A percentile compares a stretch with the other conserved stretches of the same genome.
Evolutionary conservation across 37 sponge, comb jelly and placozoan genomes (phyloP).

Genomic region (Chondrilla cf. caribensis): DNA sequence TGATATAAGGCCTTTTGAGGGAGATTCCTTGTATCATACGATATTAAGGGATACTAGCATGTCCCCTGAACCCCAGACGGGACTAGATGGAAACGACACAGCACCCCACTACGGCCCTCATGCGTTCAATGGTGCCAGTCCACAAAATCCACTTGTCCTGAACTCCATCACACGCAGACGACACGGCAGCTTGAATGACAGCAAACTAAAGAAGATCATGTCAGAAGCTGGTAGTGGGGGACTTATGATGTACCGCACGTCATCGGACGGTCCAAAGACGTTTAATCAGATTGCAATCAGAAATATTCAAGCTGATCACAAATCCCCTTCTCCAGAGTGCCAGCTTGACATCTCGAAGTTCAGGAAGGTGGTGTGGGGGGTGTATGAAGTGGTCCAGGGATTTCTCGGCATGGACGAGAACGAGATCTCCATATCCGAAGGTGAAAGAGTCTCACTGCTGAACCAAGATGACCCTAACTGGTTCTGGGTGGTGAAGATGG

Average conservation of each 20-base stretch:
- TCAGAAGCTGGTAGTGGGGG: background rate
- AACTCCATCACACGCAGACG: background rate
- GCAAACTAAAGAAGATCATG: background rate
- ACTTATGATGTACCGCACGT: slow-evolving; percentile 1
- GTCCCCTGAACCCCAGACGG: background rate
- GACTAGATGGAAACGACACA: background rate
- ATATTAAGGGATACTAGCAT: background rate
- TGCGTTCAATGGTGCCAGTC: background rate
- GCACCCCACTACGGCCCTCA: background rate
- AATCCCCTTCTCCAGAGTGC: background rate
- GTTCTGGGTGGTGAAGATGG: slow-evolving; percentile 72
- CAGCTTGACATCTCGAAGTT: slow-evolving; percentile 44
- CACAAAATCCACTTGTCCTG: background rate
- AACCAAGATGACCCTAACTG: slow-evolving; percentile 78
- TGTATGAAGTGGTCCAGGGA: slow-evolving; percentile 38
- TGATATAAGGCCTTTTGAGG: background rate
- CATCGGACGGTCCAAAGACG: background rate
- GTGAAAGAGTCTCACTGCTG: slow-evolving; percentile 71
- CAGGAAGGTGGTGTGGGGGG: slow-evolving; percentile 70
- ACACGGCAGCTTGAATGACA: background rate
- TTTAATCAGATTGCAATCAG: background rate
- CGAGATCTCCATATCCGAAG: slow-evolving; percentile 50
- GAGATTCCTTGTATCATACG: background rate
- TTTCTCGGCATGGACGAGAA: slow-evolving; percentile 66
- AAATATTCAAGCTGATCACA: background rate